phyloP scores from a whole-genome alignment of 2,888 invertebrate genomes.

The Drosophila histrio region DNA sequence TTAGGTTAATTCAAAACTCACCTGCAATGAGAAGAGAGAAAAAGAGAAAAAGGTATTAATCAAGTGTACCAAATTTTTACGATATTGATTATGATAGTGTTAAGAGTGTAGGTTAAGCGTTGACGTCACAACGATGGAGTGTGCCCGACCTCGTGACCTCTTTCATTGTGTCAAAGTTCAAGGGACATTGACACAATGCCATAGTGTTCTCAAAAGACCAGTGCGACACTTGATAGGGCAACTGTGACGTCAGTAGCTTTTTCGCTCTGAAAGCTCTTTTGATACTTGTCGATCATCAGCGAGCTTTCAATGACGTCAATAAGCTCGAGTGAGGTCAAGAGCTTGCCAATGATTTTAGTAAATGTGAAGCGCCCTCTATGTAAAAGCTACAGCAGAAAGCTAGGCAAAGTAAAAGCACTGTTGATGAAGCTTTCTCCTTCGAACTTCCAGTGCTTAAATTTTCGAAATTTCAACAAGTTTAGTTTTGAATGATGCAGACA shows the following conservation, averaged over 20 bases:
- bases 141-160: constrained; percentile 39
- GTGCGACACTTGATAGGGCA: constrained; percentile 2
- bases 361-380: constrained; percentile 40
- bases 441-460: constrained; percentile 64
- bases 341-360: constrained; percentile 31
- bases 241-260: constrained; percentile 34
- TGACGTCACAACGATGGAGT: constrained; percentile 42
- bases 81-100: background rate
- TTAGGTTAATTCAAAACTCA: constrained; percentile 30
- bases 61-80: constrained; percentile 1
- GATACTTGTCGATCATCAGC: constrained; percentile 17
- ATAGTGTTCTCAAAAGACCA: background rate
- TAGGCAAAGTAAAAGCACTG: background rate
- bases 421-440: constrained; percentile 42
- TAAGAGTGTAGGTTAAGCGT: constrained; percentile 7
- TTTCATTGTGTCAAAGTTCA: constrained; percentile 42
- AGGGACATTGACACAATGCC: constrained; percentile 47
- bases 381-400: constrained; percentile 17
- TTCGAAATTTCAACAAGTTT: constrained; percentile 76
- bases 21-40: constrained; percentile 46
- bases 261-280: constrained; percentile 31
- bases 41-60: constrained; percentile 25
- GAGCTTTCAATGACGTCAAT: constrained; percentile 35
- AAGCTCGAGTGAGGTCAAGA: constrained; percentile 26
- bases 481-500: constrained; percentile 33